Base-by-base conservation (phyloP, 1,140 invertebrate genomes). In the Rhysida immarginata region DNA sequence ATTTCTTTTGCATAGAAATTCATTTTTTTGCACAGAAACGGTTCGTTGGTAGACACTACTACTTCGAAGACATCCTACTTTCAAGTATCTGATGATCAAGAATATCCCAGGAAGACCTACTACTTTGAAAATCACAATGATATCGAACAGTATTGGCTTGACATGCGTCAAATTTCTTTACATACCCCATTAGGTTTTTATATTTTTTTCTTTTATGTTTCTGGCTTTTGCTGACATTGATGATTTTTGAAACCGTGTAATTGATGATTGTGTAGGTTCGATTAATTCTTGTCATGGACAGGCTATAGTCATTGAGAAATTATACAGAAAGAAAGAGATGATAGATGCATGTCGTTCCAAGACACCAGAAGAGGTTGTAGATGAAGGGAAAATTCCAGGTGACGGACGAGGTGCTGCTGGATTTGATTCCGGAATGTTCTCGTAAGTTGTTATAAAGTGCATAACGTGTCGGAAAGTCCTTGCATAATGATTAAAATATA, bases 401-500 rank as follows among this genome's bases (percentile, higher is more conserved):
- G 84, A 87, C 70, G 70, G 71, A 5, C 69, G 74, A 55, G 85
- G 85, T 1, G 83, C 84, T 2, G 83, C 77, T 44, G 85, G 85
- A 3, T 68, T 84, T 0, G 82, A 85, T 66, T 83, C 83, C 0
- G 68, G 75, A 1, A 68, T 86, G 27, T 87, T 79, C 67, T 64
- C 79, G 26, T 73, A 61, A 65, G 67, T 67, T 42, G 26, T 26
- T 2, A n/a, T n/a, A n/a, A n/a, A n/a, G n/a, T n/a, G n/a, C n/a
- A n/a, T n/a, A n/a, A n/a, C n/a, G n/a, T n/a, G n/a, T n/a, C n/a
- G n/a, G n/a, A n/a, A n/a, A n/a, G n/a, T n/a, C n/a, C n/a, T n/a
- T n/a, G n/a, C n/a, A n/a, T n/a, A n/a, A n/a, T n/a, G n/a, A n/a
- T n/a, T n/a, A n/a, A n/a, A n/a, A n/a, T n/a, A n/a, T n/a, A n/a